phyloP scores from a whole-genome alignment of 2,888 invertebrate genomes.

The Hyles lineata region DNA sequence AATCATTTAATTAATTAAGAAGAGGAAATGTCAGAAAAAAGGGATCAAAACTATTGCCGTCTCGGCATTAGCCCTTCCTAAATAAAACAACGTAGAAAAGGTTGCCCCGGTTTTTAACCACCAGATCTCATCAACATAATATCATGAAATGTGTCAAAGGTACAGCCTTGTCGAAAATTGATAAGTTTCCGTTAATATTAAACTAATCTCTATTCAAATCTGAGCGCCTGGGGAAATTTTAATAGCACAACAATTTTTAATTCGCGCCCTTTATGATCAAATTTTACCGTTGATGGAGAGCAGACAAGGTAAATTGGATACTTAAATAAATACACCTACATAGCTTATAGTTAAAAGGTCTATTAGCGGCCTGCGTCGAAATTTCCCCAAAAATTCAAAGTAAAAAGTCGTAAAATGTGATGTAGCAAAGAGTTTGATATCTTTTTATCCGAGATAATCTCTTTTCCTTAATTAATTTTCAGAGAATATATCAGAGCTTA shows the following conservation, averaged over 20 bases:
- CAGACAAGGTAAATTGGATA: constrained; percentile 44
- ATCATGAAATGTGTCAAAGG: too few relatives aligned
- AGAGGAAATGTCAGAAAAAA: too few relatives aligned
- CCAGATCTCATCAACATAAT: too few relatives aligned
- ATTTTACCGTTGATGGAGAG: constrained; percentile 45
- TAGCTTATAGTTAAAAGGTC: constrained; percentile 47
- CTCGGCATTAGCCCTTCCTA: too few relatives aligned
- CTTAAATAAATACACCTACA: constrained; percentile 44
- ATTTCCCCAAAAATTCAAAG: constrained; percentile 52
- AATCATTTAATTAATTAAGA: too few relatives aligned
- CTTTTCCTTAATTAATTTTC: constrained; percentile 45
- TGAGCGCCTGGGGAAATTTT: constrained; percentile 50
- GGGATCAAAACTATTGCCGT: too few relatives aligned
- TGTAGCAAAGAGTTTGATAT: constrained; percentile 48
- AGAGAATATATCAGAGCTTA: not conserved
- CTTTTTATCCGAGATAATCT: constrained; percentile 45
- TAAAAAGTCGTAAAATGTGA: constrained; percentile 51
- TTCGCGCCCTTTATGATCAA: constrained; percentile 48
- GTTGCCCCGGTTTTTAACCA: too few relatives aligned
- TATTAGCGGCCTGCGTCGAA: constrained; percentile 48
- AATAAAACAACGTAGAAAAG: too few relatives aligned
- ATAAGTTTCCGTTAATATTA: too few relatives aligned
- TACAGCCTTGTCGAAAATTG: too few relatives aligned
- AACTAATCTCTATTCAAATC: too few relatives aligned
- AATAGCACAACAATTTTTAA: constrained; percentile 49